Evolutionary conservation across 2,888 invertebrate species (phyloP), one percentile per base, ranked within the genome.

Genomic region (Notocelia uddmanniana): DNA sequence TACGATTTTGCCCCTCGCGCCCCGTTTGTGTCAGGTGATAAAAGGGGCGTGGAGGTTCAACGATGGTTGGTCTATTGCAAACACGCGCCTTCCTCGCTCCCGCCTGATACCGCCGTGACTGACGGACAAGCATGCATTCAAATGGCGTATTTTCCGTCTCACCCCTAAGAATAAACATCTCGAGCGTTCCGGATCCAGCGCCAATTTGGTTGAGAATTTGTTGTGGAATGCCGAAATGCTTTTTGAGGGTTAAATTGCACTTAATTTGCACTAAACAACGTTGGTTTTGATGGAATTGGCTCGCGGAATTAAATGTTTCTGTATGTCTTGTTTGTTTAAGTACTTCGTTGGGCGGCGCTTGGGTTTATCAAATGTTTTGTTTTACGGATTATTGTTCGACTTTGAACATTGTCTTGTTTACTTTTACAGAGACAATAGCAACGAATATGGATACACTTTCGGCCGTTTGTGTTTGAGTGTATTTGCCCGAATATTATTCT

Each of bases 111-210:
- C 95, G 94, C 93, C 94, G 93, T 95, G 95, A 95, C 95, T 95
- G 95, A 95, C 95, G 94, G 95, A 95, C 95, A 95, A 94, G 95
- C 94, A 95, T 95, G 95, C 95, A 95, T 95, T 95, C 95, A 95
- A 95, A 95, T 95, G 90, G 95, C 94, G 95, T 95, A 95, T 95
- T 95, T 95, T 95, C 93, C 92, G 82, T 84, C 87, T 82, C 83
- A 73, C 78, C 87, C 86, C 86, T 79, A 80, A 84, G 87, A 86
- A 88, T 90, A 92, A 90, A 92, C 91, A 91, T 87, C 87, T 84
- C 78, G 78, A 78, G 76, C 81, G 81, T 83, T 87, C 84, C 85
- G 86, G 87, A 88, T 89, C 87, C 85, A 82, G 83, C 85, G 87
- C 91, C 92, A 92, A 92, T 92, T 93, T 91, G 87, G 87, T 89